These are phyloP conservation scores for Amblyraja radiata DNA, from an alignment of 2,797 vertebrate genomes.

Conservation along the genomic window DNA sequence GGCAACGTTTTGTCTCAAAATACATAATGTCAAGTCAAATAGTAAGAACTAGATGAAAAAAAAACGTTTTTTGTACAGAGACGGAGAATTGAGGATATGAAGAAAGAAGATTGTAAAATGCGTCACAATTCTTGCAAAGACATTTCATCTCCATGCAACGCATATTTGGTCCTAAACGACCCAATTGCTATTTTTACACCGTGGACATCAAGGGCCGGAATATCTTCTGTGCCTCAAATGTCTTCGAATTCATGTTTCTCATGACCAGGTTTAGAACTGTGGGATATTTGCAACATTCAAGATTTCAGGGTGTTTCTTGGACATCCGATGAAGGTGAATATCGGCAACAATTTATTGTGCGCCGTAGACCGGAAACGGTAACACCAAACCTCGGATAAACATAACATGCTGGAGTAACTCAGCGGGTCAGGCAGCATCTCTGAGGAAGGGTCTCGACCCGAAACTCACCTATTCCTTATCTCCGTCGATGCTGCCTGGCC, in stretches of 20 bases:
- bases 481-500: too few species aligned
- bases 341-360: too few species aligned
- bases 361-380: too few species aligned
- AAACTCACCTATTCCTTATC: too few species aligned
- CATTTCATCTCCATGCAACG: background rate
- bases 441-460: too few species aligned
- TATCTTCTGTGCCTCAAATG: too few species aligned
- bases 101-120: background rate
- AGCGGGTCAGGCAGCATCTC: too few species aligned
- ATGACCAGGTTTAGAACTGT: background rate
- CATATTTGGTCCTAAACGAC: background rate
- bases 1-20: background rate
- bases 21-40: background rate
- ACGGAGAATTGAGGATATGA: background rate
- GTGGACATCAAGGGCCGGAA: too few species aligned
- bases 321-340: too few species aligned
- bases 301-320: background rate
- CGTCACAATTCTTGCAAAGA: background rate
- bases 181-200: background rate
- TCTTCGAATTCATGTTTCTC: background rate
- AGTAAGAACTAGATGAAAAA: background rate
- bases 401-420: too few species aligned
- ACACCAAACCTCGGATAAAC: too few species aligned
- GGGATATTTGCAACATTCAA: background rate
- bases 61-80: background rate